Evolutionary conservation across 2,113 vertebrate species (phyloP).

Genomic region (Bufo bufo): DNA sequence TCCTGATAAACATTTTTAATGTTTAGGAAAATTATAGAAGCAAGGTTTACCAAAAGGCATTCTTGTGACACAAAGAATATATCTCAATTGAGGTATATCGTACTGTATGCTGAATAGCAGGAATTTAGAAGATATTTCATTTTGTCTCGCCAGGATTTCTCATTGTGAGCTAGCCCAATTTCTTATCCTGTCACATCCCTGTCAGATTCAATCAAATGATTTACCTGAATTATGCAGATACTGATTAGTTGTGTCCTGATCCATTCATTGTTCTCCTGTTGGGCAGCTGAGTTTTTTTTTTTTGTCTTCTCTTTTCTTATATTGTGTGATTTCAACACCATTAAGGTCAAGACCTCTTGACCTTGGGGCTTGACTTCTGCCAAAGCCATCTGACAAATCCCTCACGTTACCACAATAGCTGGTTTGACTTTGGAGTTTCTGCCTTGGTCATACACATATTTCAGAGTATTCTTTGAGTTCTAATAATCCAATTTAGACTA

Average conservation of each 20-base stretch:
- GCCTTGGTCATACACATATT: conserved; percentile 80
- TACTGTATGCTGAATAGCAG: background rate
- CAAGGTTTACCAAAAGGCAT: background rate
- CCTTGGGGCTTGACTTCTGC: conserved; percentile 98
- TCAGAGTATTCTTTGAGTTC: conserved; percentile 62
- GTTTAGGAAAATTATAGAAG: background rate
- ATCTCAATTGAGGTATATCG: background rate
- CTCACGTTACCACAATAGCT: conserved; percentile 85
- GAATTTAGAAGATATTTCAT: background rate
- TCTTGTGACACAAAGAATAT: background rate
- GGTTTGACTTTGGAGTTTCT: conserved; percentile 85
- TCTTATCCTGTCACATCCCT: conserved; percentile 92
- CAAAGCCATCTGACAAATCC: conserved; percentile 95
- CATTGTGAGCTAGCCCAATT: conserved; percentile 65
- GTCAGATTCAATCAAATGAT: conserved; percentile 97
- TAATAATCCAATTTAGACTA: background rate
- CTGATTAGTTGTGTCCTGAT: conserved; percentile 82
- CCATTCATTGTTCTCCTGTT: conserved; percentile 88
- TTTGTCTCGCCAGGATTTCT: conserved; percentile 16
- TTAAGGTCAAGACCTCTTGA: conserved; percentile 99
- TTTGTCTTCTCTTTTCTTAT: conserved; percentile 81
- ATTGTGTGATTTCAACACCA: conserved; percentile 85
- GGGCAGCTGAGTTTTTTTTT: conserved; percentile 85
- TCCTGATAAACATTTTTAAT: background rate
- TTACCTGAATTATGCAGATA: conserved; percentile 99